A percentile compares a stretch with the other conserved stretches of the same genome.
Conservation (phyloP, 2,797 vertebrate genomes). For the Huso huso region DNA sequence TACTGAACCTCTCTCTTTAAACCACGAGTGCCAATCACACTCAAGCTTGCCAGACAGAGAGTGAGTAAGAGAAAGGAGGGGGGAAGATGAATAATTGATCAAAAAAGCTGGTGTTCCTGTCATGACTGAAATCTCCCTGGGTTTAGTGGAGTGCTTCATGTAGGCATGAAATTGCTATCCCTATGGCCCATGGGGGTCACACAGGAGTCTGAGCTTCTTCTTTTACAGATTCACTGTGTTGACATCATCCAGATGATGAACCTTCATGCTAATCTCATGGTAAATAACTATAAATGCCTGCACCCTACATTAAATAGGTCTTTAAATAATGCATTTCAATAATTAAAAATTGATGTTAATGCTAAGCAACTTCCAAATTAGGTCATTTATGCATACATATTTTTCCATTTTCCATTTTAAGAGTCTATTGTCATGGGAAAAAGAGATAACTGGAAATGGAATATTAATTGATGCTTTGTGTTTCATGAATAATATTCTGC, state of each 20-base stretch:
- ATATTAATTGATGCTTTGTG: neutral
- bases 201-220: conserved; percentile 27
- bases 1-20: neutral
- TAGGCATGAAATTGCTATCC: conserved; percentile 44
- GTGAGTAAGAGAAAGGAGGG: neutral
- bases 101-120: neutral
- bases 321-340: conserved; percentile 40
- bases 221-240: too few relatives aligned
- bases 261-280: conserved; percentile 18
- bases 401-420: neutral
- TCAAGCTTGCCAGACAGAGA: neutral
- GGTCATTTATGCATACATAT: conserved; percentile 27
- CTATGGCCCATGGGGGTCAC: conserved; percentile 41
- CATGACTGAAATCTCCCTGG: neutral
- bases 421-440: neutral
- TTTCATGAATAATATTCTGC: neutral
- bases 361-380: conserved; percentile 47
- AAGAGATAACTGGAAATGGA: neutral
- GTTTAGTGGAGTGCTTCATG: conserved; percentile 32
- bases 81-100: conserved; percentile 7
- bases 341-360: conserved; percentile 46
- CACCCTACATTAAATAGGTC: conserved; percentile 24
- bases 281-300: conserved; percentile 24
- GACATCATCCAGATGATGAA: too few relatives aligned
- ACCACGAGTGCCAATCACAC: neutral